phyloP scores from a whole-genome alignment of 2,797 vertebrate species.

The Salmo trutta region DNA sequence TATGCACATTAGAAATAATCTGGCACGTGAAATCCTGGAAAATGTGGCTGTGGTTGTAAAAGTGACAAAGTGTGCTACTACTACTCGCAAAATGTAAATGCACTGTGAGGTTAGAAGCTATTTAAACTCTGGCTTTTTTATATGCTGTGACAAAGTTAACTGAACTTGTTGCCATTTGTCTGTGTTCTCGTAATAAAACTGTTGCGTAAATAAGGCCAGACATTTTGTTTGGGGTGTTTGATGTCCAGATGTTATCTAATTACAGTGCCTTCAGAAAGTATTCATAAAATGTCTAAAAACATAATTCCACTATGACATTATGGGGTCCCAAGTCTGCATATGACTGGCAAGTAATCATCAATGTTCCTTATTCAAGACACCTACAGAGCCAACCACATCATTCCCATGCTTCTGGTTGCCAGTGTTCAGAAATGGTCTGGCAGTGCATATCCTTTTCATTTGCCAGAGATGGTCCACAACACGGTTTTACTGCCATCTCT shows the following conservation, averaged over 20 bases:
- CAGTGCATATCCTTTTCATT: neutral
- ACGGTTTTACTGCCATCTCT: neutral
- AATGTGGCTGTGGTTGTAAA: neutral
- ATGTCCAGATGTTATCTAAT: neutral
- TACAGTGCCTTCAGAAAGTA: neutral
- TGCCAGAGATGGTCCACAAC: neutral
- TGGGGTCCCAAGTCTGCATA: neutral
- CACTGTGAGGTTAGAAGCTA: neutral
- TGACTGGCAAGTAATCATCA: slow-evolving; percentile 1
- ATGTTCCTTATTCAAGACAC: neutral
- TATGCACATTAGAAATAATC: neutral
- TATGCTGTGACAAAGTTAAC: neutral
- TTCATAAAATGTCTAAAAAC: too few relatives aligned
- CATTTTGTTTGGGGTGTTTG: neutral
- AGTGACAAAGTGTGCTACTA: neutral
- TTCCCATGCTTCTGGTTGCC: neutral
- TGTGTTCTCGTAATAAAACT: neutral
- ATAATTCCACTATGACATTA: too few relatives aligned
- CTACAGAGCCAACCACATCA: neutral
- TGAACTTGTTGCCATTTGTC: neutral
- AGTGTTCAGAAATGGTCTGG: neutral
- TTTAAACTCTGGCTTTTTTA: neutral
- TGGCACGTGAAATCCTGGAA: neutral
- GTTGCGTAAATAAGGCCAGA: neutral
- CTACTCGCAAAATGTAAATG: too few relatives aligned